Evolutionary conservation across 1,140 invertebrate species (phyloP), one percentile per base, ranked within the genome.

Genomic region (Drosophila prosaltans): DNA sequence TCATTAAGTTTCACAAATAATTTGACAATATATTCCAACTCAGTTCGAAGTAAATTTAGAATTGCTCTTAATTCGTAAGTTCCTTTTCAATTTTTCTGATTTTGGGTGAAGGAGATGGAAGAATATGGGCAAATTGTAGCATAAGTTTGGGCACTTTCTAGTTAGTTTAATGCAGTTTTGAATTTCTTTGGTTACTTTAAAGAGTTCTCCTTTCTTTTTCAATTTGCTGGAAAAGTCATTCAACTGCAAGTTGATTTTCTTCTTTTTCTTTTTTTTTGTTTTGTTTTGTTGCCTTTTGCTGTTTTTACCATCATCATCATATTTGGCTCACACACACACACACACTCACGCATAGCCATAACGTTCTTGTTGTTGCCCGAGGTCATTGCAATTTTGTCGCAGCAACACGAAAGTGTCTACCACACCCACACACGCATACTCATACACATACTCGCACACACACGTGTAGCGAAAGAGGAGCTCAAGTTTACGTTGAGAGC

Each of bases 381-480:
- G 82, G 82, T 86, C 82, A 74, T 78, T 89, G 68, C 79, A 88
- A 67, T 79, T 82, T 81, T 83, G 67, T 76, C 45, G 66, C 62
- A 73, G 66, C 69, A 43, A 82, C 80, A 86, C 76, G 69, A 82
- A 71, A 88, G 69, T 78, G 69, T 82, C 79, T 88, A 55, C 45
- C 55, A 68, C 80, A 68, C 40, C 51, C 62, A 69, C 64, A 57
- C 51, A 26, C 65, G 51, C 58, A 55, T 36, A 41, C 59, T 59
- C 58, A 63, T 58, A 60, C 55, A 60, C 32, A 57, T 48, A 55
- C 48, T 40, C 21, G 32, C 51, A 63, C 55, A 66, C 54, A 43
- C 10, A 58, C 16, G 16, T 65, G 24, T 10, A 41, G 45, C 26
- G 45, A 51, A 51, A 51, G 45, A 51, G 45, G 59, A 55, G 59